A percentile compares a stretch with the other conserved stretches of the same genome.
Evolutionary conservation across 2,113 vertebrate species (phyloP).

Genomic region (Mus spicilegus): DNA sequence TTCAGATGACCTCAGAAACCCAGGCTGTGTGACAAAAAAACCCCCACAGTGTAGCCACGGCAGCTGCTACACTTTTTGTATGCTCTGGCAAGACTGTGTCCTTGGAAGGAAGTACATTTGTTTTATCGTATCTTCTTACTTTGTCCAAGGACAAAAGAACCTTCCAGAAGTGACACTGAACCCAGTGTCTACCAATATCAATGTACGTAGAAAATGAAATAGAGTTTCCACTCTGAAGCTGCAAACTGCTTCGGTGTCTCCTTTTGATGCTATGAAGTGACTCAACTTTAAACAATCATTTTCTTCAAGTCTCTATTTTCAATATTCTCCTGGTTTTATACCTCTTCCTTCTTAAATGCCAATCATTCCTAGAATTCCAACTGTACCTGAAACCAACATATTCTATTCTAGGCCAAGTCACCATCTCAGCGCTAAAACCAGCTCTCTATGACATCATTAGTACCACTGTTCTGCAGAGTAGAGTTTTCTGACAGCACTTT

Average conservation of each 20-base stretch:
- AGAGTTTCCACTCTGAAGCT: neutral
- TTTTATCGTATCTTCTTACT: neutral
- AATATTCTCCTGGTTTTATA: neutral
- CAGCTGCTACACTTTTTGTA: neutral
- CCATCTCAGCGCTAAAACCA: neutral
- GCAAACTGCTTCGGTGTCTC: neutral
- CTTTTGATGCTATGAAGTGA: neutral
- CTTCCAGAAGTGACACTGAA: neutral
- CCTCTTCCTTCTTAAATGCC: neutral
- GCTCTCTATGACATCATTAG: neutral
- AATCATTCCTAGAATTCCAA: neutral
- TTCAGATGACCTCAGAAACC: neutral
- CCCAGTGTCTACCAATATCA: neutral
- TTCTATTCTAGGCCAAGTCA: neutral
- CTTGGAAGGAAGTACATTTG: neutral
- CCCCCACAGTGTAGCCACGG: neutral
- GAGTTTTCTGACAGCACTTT: neutral
- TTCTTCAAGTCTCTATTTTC: conserved; percentile 17
- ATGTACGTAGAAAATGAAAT: no score
- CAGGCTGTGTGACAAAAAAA: neutral
- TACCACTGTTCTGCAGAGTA: neutral
- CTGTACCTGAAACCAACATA: neutral
- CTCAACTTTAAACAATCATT: neutral
- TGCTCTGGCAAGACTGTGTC: neutral
- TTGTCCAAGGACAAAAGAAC: neutral